These are phyloP conservation scores for Eolophus roseicapilla DNA, from an alignment of 2,113 vertebrate genomes.

Conservation along the genomic window DNA sequence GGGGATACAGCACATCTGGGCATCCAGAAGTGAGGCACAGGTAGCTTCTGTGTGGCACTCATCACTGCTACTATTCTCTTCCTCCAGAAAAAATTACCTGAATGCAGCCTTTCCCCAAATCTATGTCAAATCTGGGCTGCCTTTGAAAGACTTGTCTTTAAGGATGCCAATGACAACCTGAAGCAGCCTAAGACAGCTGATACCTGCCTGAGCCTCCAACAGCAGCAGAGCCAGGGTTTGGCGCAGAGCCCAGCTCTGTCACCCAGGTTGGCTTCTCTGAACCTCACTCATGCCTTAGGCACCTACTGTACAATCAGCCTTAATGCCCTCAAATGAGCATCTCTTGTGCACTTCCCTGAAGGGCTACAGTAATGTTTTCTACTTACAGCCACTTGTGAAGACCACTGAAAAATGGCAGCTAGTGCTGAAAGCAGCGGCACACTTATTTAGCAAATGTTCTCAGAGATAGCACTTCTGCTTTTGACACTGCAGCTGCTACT, in stretches of 20 bases:
- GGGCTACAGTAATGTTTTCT: slow-evolving; percentile 23
- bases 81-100: neutral
- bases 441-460: slow-evolving; percentile 51
- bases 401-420: slow-evolving; percentile 48
- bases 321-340: slow-evolving; percentile 17
- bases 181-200: neutral
- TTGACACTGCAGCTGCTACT: slow-evolving; percentile 28
- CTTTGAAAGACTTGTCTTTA: neutral
- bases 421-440: slow-evolving; percentile 23
- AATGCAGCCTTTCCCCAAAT: neutral
- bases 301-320: neutral
- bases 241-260: neutral
- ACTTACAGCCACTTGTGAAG: slow-evolving; percentile 1
- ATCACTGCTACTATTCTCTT: neutral
- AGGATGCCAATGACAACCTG: neutral
- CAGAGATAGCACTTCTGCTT: neutral
- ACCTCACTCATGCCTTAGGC: neutral
- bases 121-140: neutral
- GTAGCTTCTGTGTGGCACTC: neutral
- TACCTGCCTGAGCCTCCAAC: fast-evolving
- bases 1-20: neutral
- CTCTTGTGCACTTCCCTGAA: slow-evolving; percentile 9
- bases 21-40: neutral
- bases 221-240: neutral
- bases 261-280: neutral